Percentiles rank a stretch among this genome's conserved stretches.
Conservation (phyloP, 2,113 vertebrate species). For the Numenius arquata region DNA sequence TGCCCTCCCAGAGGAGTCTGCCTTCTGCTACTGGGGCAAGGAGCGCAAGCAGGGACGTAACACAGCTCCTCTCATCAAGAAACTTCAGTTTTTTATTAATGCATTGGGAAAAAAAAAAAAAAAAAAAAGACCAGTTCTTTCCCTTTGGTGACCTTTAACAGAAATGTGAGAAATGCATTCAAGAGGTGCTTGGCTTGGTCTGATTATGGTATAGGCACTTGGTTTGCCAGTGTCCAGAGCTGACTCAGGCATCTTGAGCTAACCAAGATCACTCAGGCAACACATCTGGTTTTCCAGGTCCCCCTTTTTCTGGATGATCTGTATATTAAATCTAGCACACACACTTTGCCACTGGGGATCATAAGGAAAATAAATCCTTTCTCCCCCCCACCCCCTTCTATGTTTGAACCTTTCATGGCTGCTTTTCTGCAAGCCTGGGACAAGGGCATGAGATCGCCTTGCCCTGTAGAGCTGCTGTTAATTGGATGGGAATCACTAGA, state of each 20-base stretch:
- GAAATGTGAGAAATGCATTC: slow-evolving; percentile 11
- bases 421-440: neutral
- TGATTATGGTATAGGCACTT: neutral
- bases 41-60: neutral
- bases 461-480: neutral
- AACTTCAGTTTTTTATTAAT: slow-evolving; percentile 43
- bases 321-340: neutral
- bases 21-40: neutral
- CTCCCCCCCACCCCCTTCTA: neutral
- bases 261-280: neutral
- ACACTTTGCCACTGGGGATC: neutral
- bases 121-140: neutral
- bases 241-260: neutral
- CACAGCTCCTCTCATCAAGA: neutral
- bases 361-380: neutral
- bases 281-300: neutral
- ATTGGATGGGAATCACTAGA: neutral
- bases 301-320: neutral
- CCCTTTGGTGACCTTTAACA: slow-evolving; percentile 31
- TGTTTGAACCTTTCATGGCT: neutral
- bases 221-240: neutral
- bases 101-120: neutral
- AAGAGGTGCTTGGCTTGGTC: neutral
- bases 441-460: neutral
- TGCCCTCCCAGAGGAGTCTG: neutral